These are phyloP conservation scores for Monochamus saltuarius DNA, from an alignment of 1,140 invertebrate genomes.

Conservation along the genomic window DNA sequence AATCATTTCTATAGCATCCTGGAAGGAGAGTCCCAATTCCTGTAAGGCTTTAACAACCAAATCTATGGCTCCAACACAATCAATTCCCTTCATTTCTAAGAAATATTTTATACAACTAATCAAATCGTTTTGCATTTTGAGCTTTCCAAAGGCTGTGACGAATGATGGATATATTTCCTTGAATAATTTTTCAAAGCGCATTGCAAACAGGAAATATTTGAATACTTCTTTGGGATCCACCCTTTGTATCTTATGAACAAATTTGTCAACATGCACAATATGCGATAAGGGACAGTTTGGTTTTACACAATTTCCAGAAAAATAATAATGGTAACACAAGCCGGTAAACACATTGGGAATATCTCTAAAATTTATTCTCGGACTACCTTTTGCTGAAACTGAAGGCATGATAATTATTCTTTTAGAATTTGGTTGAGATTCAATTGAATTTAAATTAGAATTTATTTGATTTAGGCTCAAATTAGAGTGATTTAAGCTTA, in stretches of 20 bases:
- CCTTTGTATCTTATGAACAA: neutral
- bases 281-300: neutral
- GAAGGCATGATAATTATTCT: too few species aligned
- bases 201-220: neutral
- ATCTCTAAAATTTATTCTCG: neutral
- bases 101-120: neutral
- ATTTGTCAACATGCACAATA: neutral
- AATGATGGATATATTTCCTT: constrained; percentile 4
- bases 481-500: too few species aligned
- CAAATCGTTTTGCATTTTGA: constrained; percentile 9
- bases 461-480: too few species aligned
- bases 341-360: constrained; percentile 7
- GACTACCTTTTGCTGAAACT: too few species aligned
- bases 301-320: neutral
- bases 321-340: constrained; percentile 6
- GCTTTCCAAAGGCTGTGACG: constrained; percentile 1
- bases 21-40: constrained; percentile 1
- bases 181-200: constrained; percentile 4
- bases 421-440: too few species aligned
- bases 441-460: too few species aligned
- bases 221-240: neutral
- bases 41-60: neutral
- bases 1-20: constrained; percentile 4
- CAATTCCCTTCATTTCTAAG: neutral
- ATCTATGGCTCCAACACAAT: neutral